Conservation (phyloP, 2,888 invertebrate genomes). For the Bombyx huttoni region DNA sequence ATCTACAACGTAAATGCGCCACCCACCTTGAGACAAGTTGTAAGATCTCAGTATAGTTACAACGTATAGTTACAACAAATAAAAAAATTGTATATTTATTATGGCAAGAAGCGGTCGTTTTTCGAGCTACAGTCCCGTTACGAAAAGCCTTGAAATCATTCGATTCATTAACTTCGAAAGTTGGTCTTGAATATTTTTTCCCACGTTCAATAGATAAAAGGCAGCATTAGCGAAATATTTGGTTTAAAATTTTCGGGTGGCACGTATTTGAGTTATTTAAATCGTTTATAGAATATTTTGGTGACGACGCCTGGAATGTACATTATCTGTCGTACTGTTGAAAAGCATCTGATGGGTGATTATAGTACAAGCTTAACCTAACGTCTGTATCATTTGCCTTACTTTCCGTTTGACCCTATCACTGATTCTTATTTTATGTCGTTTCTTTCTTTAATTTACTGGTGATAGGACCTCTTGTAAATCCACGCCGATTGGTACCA, state of each 20-base stretch:
- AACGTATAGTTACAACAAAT: too few species aligned
- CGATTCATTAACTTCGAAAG: slow-evolving; percentile 11
- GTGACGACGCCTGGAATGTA: background rate
- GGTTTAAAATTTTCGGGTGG: slow-evolving; percentile 1
- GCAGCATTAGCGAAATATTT: slow-evolving; percentile 19
- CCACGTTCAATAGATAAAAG: slow-evolving; percentile 11
- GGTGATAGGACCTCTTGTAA: too few species aligned
- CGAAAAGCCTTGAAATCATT: background rate
- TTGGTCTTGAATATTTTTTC: slow-evolving; percentile 8
- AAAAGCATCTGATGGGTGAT: too few species aligned
- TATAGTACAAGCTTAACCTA: too few species aligned
- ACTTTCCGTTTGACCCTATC: too few species aligned
- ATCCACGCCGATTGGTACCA: too few species aligned
- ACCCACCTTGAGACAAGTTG: too few species aligned
- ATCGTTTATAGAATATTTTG: background rate
- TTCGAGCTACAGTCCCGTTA: slow-evolving; percentile 12
- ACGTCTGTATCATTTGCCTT: too few species aligned
- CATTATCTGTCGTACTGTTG: background rate
- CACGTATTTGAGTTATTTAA: background rate
- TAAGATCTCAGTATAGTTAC: too few species aligned
- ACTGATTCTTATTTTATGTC: too few species aligned
- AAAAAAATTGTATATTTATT: background rate
- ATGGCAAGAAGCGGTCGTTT: background rate
- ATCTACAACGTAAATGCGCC: too few species aligned
- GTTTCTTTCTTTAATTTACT: too few species aligned